Percentiles rank a stretch among this genome's conserved stretches.
phyloP scores from a whole-genome alignment of 2,797 vertebrate species.

The Tragelaphus oryx region DNA sequence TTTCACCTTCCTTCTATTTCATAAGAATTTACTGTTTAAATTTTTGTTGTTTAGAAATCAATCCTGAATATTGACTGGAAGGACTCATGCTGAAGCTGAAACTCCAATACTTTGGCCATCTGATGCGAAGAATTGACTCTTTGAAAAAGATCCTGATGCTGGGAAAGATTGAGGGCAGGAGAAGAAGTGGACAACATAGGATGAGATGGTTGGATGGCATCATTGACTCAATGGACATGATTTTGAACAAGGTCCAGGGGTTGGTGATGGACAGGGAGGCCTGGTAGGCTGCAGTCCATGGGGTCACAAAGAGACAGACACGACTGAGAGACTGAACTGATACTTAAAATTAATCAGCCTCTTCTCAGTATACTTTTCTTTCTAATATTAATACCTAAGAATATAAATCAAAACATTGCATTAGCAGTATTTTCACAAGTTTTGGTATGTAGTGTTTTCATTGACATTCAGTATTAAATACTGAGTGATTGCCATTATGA shows the following conservation, averaged over 20 bases:
- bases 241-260: background rate
- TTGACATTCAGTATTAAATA: background rate
- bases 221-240: background rate
- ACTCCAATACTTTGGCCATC: background rate
- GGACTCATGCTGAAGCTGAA: background rate
- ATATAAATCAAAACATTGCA: background rate
- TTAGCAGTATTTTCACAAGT: background rate
- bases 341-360: background rate
- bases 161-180: background rate
- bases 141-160: background rate
- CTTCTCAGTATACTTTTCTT: background rate
- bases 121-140: background rate
- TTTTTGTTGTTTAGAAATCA: background rate
- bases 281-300: background rate
- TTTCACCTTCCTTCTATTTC: background rate
- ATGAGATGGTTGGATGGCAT: background rate
- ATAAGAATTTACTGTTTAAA: background rate
- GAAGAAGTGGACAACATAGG: background rate
- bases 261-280: background rate
- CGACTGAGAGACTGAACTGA: background rate
- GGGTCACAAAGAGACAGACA: background rate
- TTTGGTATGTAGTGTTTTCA: background rate
- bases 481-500: background rate
- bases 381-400: background rate
- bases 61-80: background rate